Evolutionary conservation across 2,797 vertebrate species (phyloP), one percentile per base, ranked within the genome.

Genomic region (Mionectes olivaceus): DNA sequence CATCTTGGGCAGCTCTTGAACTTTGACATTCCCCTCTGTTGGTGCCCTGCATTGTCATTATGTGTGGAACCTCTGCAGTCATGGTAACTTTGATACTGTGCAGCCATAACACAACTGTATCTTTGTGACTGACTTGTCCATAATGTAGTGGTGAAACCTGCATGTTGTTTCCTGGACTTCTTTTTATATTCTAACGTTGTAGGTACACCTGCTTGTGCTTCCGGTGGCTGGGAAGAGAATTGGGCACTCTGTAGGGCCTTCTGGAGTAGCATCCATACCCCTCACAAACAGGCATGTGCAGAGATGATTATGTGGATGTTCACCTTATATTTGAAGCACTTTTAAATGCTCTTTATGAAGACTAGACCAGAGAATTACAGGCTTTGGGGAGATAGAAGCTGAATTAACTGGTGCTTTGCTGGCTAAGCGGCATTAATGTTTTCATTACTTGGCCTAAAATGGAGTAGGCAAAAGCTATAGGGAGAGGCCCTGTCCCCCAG

Each of bases 21-120:
- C 37, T 85, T 87, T 80, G 37, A 6, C 0, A 0, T 57, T 52
- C 16, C 16, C 4, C 3, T 47, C 16, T 67, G 18, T 57, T 63
- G 0, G 0, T 75, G 32, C 13, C 15, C 39, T 75, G 47, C 1
- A 0, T 37, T 80, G 32, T 33, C 2, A 0, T 27, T 56, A 2
- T n/a, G 13, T 73, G 63, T 6, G 5, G 44, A 68, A 3, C 39
- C 59, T 65, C 18, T 60, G 39, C 19, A 30, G 0, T 63, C 0
- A 0, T 43, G 69, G 8, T 74, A 25, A n/a, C 37, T 63, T 83
- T 50, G 19, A 21, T 78, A 16, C 13, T 22, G 23, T 44, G 43
- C n/a, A 8, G 30, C 46, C 2, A 1, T 56, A 49, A 37, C 78
- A 44, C 24, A 63, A 23, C 49, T 60, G 27, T 74, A 30, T 78